Evolutionary conservation across 2,797 vertebrate species (phyloP).

Genomic region (Oreortyx pictus): DNA sequence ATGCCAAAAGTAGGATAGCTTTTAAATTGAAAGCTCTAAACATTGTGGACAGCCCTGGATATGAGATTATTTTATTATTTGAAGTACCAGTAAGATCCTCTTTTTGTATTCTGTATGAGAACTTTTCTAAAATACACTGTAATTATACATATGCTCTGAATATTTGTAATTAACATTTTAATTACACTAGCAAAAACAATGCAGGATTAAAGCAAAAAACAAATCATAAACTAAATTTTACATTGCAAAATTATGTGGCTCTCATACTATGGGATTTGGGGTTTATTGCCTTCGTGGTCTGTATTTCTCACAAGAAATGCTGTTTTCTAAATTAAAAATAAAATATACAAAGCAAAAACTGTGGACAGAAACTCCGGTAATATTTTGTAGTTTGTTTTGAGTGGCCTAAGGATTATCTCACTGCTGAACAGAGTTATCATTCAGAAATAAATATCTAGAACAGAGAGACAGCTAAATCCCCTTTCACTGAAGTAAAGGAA

Average conservation of each 20-base stretch:
- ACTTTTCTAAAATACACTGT: neutral
- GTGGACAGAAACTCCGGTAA: accelerated
- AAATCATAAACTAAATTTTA: neutral
- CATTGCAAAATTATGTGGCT: neutral
- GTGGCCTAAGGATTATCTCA: neutral
- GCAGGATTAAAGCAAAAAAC: neutral
- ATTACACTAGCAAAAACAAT: slow-evolving; percentile 13
- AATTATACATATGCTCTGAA: neutral
- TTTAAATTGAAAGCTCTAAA: slow-evolving; percentile 30
- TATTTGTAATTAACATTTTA: slow-evolving; percentile 34
- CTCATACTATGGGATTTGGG: neutral
- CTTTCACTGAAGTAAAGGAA: neutral
- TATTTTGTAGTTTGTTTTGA: neutral
- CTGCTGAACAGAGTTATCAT: accelerated
- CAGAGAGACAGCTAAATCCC: neutral
- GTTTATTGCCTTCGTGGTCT: neutral
- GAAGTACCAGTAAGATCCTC: neutral
- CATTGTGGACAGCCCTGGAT: neutral
- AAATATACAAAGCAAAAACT: accelerated
- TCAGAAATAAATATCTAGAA: neutral
- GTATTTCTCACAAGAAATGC: neutral
- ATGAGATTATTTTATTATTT: neutral
- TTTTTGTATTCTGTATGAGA: neutral
- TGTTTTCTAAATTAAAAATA: neutral
- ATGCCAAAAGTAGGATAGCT: neutral